Base-by-base conservation (phyloP, 2,797 vertebrate genomes). In the Hafferia zeledoni region DNA sequence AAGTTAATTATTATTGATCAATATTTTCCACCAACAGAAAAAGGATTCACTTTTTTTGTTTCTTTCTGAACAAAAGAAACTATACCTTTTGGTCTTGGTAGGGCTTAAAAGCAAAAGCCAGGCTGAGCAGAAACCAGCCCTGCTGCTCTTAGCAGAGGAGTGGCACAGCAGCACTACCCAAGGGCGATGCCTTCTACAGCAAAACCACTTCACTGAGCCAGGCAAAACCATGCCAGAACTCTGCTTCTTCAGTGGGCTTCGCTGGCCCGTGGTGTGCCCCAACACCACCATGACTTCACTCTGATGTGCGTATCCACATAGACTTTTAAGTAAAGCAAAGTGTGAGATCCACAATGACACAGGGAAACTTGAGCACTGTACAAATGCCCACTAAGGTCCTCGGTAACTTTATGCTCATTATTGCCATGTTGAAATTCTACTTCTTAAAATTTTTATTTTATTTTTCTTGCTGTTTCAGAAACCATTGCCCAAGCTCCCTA, bases 321-420 rank as follows among this genome's bases (percentile, higher is more conserved):
- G 28, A 16, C 2, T 10, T 12, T 9, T 2, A 11, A 76, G 27
- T 11, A 5, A 43, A 57, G 27, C n/a, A 4, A 43, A 57, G 64
- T 0, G 0, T 0, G 17, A 63, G 30, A 52, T 2, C 35, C 0
- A 0, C 1, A 5, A 23, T 0, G 20, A 17, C 0, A 3, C 56
- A 6, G 49, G 0, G 33, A 60, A 70, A 53, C 7, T 16, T 18
- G 9, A 79, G 25, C 39, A 11, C 5, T 6, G 17, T 1, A 31
- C 50, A 24, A 55, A 67, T 1, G 1, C 24, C 15, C 52, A 25
- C 16, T 7, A 30, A 47, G 33, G 30, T 20, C 27, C 68, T 22
- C 2, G 1, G n/a, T 28, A 83, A 31, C 27, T 61, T 39, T 11
- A n/a, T 10, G 1, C 14, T 67, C 22, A 4, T n/a, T 70, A 37